These are phyloP conservation scores for Salvelinus sp. DNA, from an alignment of 2,113 vertebrate species.

Conservation along the genomic window DNA sequence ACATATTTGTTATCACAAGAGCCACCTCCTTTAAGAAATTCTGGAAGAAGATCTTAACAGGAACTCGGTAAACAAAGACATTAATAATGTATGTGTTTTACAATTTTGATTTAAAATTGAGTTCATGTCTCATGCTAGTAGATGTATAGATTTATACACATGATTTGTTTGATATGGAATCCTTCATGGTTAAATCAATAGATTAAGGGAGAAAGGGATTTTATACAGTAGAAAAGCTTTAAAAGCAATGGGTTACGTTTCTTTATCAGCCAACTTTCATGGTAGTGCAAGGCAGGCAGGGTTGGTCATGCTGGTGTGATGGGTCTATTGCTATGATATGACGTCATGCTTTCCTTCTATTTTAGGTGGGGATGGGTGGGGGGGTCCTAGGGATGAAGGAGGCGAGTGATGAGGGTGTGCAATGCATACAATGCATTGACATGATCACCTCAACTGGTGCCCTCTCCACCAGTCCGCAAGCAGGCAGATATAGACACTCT, in stretches of 20 bases:
- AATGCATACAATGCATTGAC: background rate
- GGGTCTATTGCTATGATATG: conserved; percentile 5
- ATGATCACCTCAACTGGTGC: background rate
- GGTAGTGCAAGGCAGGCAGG: background rate
- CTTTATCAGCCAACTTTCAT: conserved; percentile 35
- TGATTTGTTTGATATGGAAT: background rate
- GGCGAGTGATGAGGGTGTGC: background rate
- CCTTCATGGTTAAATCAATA: too few species aligned
- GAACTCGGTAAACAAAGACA: too few species aligned
- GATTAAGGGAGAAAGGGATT: too few species aligned
- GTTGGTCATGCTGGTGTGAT: background rate
- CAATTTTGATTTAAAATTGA: background rate
- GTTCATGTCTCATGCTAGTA: background rate
- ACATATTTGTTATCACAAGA: too few species aligned
- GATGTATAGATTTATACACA: background rate
- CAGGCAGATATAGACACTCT: too few species aligned
- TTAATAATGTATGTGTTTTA: too few species aligned
- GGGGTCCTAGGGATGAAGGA: too few species aligned
- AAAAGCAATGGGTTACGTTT: background rate
- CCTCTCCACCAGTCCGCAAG: too few species aligned
- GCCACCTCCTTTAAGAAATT: too few species aligned
- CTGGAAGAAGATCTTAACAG: too few species aligned
- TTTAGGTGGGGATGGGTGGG: background rate
- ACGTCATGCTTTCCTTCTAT: background rate
- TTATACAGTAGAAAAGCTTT: too few species aligned